These are phyloP conservation scores for Ceratothoa steindachneri DNA, from an alignment of 2,888 invertebrate genomes.

Conservation along the genomic window DNA sequence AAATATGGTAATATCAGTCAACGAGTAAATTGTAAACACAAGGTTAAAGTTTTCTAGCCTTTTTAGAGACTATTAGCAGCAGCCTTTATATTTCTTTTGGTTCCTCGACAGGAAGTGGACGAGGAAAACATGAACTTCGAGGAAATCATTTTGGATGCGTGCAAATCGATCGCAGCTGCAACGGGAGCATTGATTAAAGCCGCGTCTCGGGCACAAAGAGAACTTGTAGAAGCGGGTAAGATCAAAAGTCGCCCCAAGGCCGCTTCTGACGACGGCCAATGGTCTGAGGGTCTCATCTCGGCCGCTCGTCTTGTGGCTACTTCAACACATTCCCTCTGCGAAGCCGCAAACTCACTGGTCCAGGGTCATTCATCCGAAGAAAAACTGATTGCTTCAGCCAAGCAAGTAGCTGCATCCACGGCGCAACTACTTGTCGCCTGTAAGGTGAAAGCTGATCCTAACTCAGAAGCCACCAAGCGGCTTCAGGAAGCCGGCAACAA, in stretches of 20 bases:
- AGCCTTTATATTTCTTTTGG: too few species aligned
- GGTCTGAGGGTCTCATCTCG: conserved; percentile 94
- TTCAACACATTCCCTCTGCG: conserved; percentile 94
- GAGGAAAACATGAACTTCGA: conserved; percentile 92
- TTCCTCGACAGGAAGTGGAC: conserved; percentile 79
- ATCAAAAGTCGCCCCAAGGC: conserved; percentile 57
- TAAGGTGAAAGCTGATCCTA: conserved; percentile 96
- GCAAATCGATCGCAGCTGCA: conserved; percentile 94
- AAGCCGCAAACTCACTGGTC: conserved; percentile 94
- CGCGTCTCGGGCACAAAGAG: conserved; percentile 93
- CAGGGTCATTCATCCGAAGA: conserved; percentile 89
- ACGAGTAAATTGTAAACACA: too few species aligned
- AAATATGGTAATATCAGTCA: too few species aligned
- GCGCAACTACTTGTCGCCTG: conserved; percentile 96
- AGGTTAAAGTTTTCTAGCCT: too few species aligned
- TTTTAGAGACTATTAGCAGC: too few species aligned
- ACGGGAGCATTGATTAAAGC: conserved; percentile 94
- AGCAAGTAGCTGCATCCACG: conserved; percentile 85
- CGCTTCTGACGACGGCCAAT: conserved; percentile 92
- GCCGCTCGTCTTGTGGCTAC: conserved; percentile 94
- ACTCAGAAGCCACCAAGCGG: conserved; percentile 80
- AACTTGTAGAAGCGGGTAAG: conserved; percentile 84
- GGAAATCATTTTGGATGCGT: conserved; percentile 97
- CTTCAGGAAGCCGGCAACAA: conserved; percentile 86
- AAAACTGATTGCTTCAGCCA: conserved; percentile 90